These are phyloP conservation scores for Calephelis perditalis DNA, from an alignment of 2,888 invertebrate genomes.

Conservation along the genomic window DNA sequence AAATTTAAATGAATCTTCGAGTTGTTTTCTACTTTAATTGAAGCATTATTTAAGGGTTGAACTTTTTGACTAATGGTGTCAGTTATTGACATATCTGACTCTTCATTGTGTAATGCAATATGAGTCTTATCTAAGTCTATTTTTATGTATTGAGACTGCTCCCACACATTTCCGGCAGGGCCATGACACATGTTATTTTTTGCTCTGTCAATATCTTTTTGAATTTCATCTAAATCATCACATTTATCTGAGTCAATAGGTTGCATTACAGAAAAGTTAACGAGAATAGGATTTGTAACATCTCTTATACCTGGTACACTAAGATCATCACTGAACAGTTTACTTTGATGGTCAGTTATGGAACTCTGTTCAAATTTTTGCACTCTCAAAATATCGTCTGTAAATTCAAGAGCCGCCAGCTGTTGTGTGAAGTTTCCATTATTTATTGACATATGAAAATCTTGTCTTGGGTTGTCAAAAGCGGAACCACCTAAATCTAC, in stretches of 20 bases:
- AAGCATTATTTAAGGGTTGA: constrained; percentile 42
- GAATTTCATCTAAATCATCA: constrained; percentile 61
- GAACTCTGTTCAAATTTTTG: constrained; percentile 55
- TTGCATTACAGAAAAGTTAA: constrained; percentile 55
- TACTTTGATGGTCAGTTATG: constrained; percentile 51
- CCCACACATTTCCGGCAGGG: constrained; percentile 36
- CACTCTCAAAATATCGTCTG: constrained; percentile 38
- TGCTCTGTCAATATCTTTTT: constrained; percentile 43
- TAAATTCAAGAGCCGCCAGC: constrained; percentile 43
- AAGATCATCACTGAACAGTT: constrained; percentile 50
- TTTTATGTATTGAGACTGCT: constrained; percentile 56
- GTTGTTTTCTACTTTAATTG: constrained; percentile 34
- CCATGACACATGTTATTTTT: constrained; percentile 39
- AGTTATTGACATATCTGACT: constrained; percentile 64
- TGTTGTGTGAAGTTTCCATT: constrained; percentile 48
- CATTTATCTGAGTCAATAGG: constrained; percentile 33
- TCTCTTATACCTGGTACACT: constrained; percentile 42
- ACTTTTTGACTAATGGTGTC: constrained; percentile 57
- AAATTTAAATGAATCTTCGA: constrained; percentile 39
- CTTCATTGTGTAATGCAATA: constrained; percentile 38
- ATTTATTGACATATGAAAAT: constrained; percentile 42
- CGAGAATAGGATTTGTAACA: constrained; percentile 47
- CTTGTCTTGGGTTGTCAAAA: constrained; percentile 34
- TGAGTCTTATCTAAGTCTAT: constrained; percentile 57
- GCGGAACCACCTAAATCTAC: constrained; percentile 41